phyloP scores from a whole-genome alignment of 2,113 vertebrate genomes.

The Lucifuga dentata region DNA sequence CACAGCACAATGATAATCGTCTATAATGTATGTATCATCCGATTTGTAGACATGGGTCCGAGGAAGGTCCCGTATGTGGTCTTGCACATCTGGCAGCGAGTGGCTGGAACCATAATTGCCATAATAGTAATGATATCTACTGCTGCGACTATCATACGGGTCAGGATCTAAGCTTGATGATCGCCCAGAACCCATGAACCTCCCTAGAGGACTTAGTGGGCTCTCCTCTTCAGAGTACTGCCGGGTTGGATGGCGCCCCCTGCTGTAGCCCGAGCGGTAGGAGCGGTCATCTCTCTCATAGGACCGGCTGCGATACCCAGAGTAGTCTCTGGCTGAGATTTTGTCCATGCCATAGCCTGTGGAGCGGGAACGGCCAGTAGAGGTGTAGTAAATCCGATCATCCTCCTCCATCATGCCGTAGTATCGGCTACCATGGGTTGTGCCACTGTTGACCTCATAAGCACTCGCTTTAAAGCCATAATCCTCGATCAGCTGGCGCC shows the following conservation, averaged over 20 bases:
- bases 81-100: slow-evolving; percentile 98
- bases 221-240: slow-evolving; percentile 96
- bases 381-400: slow-evolving; percentile 88
- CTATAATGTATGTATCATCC: slow-evolving; percentile 96
- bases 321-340: slow-evolving; percentile 86
- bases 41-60: slow-evolving; percentile 95
- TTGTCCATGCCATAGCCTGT: slow-evolving; percentile 92
- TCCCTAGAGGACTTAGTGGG: slow-evolving; percentile 90
- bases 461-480: slow-evolving; percentile 93
- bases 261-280: slow-evolving; percentile 84
- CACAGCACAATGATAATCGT: slow-evolving; percentile 98
- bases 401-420: slow-evolving; percentile 87
- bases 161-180: slow-evolving; percentile 82
- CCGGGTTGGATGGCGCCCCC: slow-evolving; percentile 87
- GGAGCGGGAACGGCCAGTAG: slow-evolving; percentile 87
- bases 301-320: slow-evolving; percentile 89
- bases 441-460: slow-evolving; percentile 85
- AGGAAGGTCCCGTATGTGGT: slow-evolving; percentile 93
- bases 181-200: slow-evolving; percentile 85
- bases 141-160: slow-evolving; percentile 86
- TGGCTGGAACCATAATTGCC: slow-evolving; percentile 97
- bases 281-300: slow-evolving; percentile 89
- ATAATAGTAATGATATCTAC: slow-evolving; percentile 79
- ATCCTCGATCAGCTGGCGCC: slow-evolving; percentile 89
- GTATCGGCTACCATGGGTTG: slow-evolving; percentile 74